phyloP scores from a whole-genome alignment of 2,888 invertebrate genomes.

The Pandemis heparana region DNA sequence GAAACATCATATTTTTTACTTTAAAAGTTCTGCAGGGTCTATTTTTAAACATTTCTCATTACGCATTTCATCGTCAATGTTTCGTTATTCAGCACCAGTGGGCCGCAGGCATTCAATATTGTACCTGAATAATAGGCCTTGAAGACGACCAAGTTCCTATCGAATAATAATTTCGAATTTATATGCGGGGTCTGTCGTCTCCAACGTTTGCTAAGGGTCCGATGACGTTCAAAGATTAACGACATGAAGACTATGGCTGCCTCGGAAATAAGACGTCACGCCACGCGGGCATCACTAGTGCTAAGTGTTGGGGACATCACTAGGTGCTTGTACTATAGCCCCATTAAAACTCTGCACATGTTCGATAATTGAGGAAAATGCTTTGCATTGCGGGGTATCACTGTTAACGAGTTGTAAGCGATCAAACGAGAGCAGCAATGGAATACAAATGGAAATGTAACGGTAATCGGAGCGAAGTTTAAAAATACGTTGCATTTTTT shows the following conservation, averaged over 20 bases:
- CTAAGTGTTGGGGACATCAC: not conserved
- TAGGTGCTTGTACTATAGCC: too few species aligned
- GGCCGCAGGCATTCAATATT: conserved; percentile 23
- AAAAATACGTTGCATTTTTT: too few species aligned
- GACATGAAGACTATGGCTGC: not conserved
- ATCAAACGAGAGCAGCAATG: too few species aligned
- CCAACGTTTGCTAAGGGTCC: conserved; percentile 7
- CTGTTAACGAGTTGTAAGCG: too few species aligned
- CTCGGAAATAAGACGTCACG: conserved; percentile 19
- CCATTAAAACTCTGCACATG: too few species aligned
- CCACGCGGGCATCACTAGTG: not conserved
- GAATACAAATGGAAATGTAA: too few species aligned
- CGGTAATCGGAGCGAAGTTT: too few species aligned
- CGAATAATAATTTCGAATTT: conserved; percentile 27
- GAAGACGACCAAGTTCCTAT: conserved; percentile 12
- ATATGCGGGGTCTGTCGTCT: conserved; percentile 15
- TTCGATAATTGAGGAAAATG: too few species aligned
- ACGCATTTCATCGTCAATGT: conserved; percentile 13
- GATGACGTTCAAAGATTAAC: conserved; percentile 14
- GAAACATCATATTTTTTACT: too few species aligned
- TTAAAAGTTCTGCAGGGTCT: too few species aligned
- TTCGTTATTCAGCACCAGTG: not conserved
- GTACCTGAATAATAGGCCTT: conserved; percentile 26
- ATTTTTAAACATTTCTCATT: not conserved
- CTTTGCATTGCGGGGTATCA: too few species aligned